Evolutionary conservation across 2,113 vertebrate species (phyloP), one percentile per base, ranked within the genome.

Genomic region (Semnornis frantzii): DNA sequence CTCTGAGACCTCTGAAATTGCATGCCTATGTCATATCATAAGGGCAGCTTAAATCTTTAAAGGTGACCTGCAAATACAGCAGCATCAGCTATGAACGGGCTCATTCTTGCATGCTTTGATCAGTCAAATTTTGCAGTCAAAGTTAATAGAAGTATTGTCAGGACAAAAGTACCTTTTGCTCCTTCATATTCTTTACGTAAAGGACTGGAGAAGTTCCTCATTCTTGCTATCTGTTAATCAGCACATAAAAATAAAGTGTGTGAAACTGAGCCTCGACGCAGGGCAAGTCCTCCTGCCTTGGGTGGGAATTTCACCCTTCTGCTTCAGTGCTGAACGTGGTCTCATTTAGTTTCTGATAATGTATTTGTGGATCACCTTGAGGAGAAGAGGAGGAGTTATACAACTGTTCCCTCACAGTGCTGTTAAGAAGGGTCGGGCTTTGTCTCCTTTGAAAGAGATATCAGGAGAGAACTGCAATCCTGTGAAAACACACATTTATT

Each of bases 401-500:
- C 93, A 95, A 94, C 89, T 80, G 64, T 93, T 94, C 78, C 78
- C 62, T 93, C 79, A 30, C 63, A 54, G 77, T 65, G 66, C 89
- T 72, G 62, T 44, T 83, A 81, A 79, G 76, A 94, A 92, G 95
- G 95, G 85, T 96, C 48, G 12, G 80, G 76, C 96, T 95, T 93
- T 92, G 91, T 94, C 92, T 96, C 76, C 59, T 95, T 94, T 91
- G 93, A 94, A 96, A 94, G 27, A 95, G 84, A 92, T 94, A 94
- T 66, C 92, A 89, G 88, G 84, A 59, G 70, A 89, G 94, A 94
- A 70, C 96, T 95, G 96, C 91, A 94, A 92, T 91, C 87, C 89
- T 95, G 75, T 86, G 90, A 96, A 85, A 97, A 80, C 84, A 92
- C 90, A 87, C 84, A 78, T 97, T 96, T 97, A 94, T 97, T 97